Evolutionary conservation across 2,113 vertebrate species (phyloP).

Genomic region (Mustela nigripes): DNA sequence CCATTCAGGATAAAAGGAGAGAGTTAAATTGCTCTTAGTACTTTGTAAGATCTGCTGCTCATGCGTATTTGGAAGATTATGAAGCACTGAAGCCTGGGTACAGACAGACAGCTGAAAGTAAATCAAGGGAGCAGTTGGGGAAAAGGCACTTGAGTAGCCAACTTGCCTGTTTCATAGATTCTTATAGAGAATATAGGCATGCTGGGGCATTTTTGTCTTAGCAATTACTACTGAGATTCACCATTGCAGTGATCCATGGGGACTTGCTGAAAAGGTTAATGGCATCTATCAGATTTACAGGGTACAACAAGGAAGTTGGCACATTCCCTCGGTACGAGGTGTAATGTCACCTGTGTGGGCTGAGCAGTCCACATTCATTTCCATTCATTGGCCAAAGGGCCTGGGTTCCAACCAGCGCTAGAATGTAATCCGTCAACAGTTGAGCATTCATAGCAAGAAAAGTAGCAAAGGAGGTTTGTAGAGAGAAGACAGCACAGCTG

Average conservation of each 20-base stretch:
- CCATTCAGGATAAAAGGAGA: conserved; percentile 59
- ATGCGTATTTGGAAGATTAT: conserved; percentile 70
- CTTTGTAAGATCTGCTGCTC: conserved; percentile 76
- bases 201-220: conserved; percentile 82
- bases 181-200: conserved; percentile 52
- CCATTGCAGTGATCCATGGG: conserved; percentile 80
- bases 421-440: conserved; percentile 86
- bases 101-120: conserved; percentile 72
- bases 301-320: conserved; percentile 85
- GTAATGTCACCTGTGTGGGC: conserved; percentile 84
- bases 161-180: conserved; percentile 74
- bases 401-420: conserved; percentile 83
- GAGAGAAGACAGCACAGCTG: not conserved
- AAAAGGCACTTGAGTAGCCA: conserved; percentile 78
- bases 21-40: conserved; percentile 51
- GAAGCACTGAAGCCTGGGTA: conserved; percentile 65
- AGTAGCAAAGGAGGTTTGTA: not conserved
- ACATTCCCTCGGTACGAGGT: conserved; percentile 77
- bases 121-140: conserved; percentile 78
- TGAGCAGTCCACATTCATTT: conserved; percentile 87
- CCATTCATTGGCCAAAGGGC: conserved; percentile 86
- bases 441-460: conserved; percentile 82
- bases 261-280: conserved; percentile 87
- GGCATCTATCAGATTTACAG: conserved; percentile 85
- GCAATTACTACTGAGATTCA: conserved; percentile 77